phyloP scores from a whole-genome alignment of 2,888 invertebrate genomes.

The Harmothoe impar region DNA sequence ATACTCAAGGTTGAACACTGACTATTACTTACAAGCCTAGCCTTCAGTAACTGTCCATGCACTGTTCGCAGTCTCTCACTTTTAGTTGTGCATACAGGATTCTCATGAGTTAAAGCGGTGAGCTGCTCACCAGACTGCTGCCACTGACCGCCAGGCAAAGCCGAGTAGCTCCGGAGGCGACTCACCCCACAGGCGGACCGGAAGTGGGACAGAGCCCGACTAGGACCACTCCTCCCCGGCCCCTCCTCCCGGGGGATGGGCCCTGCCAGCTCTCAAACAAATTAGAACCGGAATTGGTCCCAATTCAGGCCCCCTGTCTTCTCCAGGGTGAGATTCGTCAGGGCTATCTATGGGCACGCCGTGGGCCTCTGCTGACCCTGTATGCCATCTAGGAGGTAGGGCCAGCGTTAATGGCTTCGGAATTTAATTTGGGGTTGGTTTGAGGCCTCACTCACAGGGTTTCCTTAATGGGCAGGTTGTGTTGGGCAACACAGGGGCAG shows the following conservation, averaged over 20 bases:
- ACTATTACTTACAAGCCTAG: too few relatives aligned
- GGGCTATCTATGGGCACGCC: neutral
- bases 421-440: slow-evolving; percentile 15
- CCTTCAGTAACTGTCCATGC: too few relatives aligned
- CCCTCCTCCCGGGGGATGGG: neutral
- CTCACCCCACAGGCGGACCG: neutral
- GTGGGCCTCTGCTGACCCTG: neutral
- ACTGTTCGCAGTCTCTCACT: too few relatives aligned
- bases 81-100: too few relatives aligned
- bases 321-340: slow-evolving; percentile 34
- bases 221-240: neutral
- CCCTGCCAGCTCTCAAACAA: slow-evolving; percentile 56
- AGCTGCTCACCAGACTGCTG: too few relatives aligned
- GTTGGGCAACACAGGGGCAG: slow-evolving; percentile 12
- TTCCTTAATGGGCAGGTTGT: neutral
- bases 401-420: slow-evolving; percentile 2
- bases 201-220: slow-evolving; percentile 1
- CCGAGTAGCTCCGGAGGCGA: neutral
- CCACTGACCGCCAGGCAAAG: too few relatives aligned
- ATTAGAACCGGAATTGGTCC: slow-evolving; percentile 59
- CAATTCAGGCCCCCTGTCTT: neutral
- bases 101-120: too few relatives aligned
- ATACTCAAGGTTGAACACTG: too few relatives aligned
- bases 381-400: neutral
- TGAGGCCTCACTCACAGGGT: neutral